Evolutionary conservation across 2,797 vertebrate species (phyloP).

Genomic region (Alca torda): DNA sequence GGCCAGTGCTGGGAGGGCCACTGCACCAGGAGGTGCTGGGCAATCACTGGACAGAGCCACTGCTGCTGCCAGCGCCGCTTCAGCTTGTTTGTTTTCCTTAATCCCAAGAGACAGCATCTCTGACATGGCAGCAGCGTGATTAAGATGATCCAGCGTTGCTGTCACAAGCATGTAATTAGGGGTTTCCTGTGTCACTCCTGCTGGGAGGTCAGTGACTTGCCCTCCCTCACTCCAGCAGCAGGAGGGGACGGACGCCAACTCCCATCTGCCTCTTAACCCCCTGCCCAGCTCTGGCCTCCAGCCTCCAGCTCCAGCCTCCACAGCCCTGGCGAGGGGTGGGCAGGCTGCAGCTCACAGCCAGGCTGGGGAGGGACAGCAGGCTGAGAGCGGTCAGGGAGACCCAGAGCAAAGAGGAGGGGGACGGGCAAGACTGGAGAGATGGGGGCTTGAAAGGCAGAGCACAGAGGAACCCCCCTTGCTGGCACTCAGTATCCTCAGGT

Average conservation of each 20-base stretch:
- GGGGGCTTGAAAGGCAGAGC: neutral
- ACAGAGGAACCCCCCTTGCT: neutral
- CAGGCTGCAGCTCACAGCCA: neutral
- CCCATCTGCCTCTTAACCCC: conserved; percentile 35
- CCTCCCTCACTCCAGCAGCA: conserved; percentile 42
- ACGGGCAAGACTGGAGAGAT: neutral
- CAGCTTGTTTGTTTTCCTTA: conserved; percentile 64
- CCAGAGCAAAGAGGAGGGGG: neutral
- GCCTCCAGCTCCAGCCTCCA: neutral
- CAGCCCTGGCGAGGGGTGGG: neutral
- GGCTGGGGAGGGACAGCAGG: neutral
- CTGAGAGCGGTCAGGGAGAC: neutral
- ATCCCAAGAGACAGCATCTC: conserved; percentile 63
- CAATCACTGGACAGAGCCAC: neutral
- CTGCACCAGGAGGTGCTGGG: neutral
- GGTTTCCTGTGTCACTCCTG: conserved; percentile 73
- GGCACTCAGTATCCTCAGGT: neutral
- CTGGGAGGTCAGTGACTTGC: conserved; percentile 69
- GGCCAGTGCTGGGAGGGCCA: neutral
- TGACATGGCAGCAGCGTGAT: conserved; percentile 63
- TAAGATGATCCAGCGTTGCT: conserved; percentile 70
- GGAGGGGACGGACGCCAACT: neutral
- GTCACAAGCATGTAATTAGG: conserved; percentile 69
- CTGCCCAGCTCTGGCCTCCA: neutral
- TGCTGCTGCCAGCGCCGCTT: neutral